Base-by-base conservation (phyloP, 92 coral and sea anemone species). In the Porites cylindrica region DNA sequence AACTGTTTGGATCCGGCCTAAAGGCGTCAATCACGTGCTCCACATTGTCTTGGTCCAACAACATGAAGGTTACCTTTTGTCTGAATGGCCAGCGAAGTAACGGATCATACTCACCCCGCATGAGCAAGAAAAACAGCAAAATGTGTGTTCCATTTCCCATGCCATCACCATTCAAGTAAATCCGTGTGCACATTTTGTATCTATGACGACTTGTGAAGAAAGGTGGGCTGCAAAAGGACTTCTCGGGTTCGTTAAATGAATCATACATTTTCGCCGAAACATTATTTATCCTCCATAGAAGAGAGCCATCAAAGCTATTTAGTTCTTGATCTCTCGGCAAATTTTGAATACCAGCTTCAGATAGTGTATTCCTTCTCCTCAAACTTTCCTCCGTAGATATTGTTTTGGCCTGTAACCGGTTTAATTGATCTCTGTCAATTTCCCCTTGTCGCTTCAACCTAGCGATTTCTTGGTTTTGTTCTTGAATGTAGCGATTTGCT, bases 11-110 rank as follows among this genome's bases (percentile, higher is more conserved):
- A 76, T 95, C 98, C 12, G 98, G 98, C n/a, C 93, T 85, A 76
- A 95, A 95, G 71, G 96, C 93, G 51, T 95, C 98, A 62, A 95
- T 85, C 61, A 93, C 91, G 76, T 95, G 98, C 64, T 93, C 96
- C 18, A 83, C 86, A 50, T 94, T 86, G 24, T 81, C 82, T 68
- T 95, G 98, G 80, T 95, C 96, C 78, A 94, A 13, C 75, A 92
- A 21, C 89, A 90, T 93, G 75, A 90, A 71, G 7, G 93, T 77
- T 26, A 93, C 96, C 82, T 93, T 91, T 81, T 92, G 95, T 83
- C 95, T 86, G 90, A 89, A 92, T 60, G 95, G 95, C 95, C 95
- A 92, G 89, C 93, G 93, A 89, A 89, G 88, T 68, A 92, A 53
- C 82, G 94, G 91, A 23, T 91, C 94, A 78, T 88, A 79, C 75